These are phyloP conservation scores for Petrocephalus sullivani DNA, from an alignment of 2,797 vertebrate genomes.

Conservation along the genomic window DNA sequence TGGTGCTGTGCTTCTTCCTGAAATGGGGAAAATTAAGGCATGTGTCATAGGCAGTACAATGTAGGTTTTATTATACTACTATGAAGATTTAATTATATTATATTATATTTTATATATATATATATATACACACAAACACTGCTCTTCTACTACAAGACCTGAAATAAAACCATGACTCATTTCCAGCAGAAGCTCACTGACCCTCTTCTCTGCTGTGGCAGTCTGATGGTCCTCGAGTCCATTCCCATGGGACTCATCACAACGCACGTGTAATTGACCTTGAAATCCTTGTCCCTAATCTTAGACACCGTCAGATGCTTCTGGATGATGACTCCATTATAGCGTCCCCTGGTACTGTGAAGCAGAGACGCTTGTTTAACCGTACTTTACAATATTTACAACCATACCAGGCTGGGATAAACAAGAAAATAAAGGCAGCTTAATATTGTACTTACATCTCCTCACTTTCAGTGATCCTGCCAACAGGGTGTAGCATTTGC, in stretches of 20 bases:
- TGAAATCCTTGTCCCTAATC: slow-evolving; percentile 39
- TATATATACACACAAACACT: no score
- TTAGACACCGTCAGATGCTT: slow-evolving; percentile 49
- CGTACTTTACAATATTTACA: background rate
- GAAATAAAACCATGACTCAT: background rate
- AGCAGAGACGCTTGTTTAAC: background rate
- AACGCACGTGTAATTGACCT: slow-evolving; percentile 53
- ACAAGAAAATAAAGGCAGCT: background rate
- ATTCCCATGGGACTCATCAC: slow-evolving; percentile 47
- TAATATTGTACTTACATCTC: slow-evolving; percentile 52
- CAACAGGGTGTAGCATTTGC: slow-evolving; percentile 44
- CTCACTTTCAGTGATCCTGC: slow-evolving; percentile 47
- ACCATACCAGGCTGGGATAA: background rate
- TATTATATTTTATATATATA: no score
- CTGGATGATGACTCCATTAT: slow-evolving; percentile 35
- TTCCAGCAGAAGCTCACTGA: background rate
- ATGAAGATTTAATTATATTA: no score
- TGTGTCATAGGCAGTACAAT: background rate
- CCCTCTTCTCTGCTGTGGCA: background rate
- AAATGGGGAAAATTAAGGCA: background rate
- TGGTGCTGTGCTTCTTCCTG: background rate
- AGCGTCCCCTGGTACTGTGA: slow-evolving; percentile 40
- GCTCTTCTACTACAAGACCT: background rate
- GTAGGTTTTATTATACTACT: background rate
- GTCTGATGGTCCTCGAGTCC: slow-evolving; percentile 18